These are phyloP conservation scores for Muraenolepis orangiensis DNA, from an alignment of 2,797 vertebrate genomes.

Conservation along the genomic window DNA sequence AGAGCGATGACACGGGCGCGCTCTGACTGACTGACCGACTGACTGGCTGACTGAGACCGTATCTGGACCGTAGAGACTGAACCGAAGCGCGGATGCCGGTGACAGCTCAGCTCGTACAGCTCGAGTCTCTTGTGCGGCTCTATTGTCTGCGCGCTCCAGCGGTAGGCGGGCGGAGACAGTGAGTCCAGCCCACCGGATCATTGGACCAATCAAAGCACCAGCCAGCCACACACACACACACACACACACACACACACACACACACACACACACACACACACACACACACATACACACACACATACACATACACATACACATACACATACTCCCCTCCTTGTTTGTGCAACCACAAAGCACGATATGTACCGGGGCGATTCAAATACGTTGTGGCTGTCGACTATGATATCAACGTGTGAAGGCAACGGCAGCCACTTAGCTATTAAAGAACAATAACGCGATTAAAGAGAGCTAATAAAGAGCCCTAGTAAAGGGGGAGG, in stretches of 20 bases:
- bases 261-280: neutral
- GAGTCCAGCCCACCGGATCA: neutral
- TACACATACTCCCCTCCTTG: neutral
- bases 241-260: neutral
- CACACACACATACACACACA: no score
- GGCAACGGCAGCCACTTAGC: neutral
- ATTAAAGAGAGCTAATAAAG: no score
- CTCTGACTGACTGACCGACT: neutral
- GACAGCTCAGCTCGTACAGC: no score
- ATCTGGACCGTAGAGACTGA: neutral
- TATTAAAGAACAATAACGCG: neutral
- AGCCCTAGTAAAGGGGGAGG: no score
- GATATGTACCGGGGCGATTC: no score
- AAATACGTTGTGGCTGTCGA: neutral
- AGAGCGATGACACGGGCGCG: neutral
- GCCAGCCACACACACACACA: neutral
- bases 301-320: no score
- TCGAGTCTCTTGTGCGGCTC: neutral
- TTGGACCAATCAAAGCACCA: neutral
- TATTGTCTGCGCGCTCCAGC: conserved; percentile 1
- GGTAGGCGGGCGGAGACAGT: neutral
- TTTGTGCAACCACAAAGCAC: neutral
- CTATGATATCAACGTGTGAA: neutral
- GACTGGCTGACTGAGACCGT: neutral
- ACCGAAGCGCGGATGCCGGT: neutral